Evolutionary conservation across 2,888 invertebrate genomes (phyloP).

Genomic region (Dendrolimus pini): DNA sequence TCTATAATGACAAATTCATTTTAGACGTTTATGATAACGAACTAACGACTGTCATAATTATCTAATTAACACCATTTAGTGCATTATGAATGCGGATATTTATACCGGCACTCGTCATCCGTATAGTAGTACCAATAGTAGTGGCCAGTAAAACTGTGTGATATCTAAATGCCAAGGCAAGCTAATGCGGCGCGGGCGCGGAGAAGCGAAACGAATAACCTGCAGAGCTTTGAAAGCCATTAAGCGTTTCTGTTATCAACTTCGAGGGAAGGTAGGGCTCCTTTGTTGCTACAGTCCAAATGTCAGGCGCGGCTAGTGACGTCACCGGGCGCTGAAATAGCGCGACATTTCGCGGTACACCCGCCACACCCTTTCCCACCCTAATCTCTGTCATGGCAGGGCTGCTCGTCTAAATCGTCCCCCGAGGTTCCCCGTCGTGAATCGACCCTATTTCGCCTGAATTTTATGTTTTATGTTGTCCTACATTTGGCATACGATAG

Average conservation of each 20-base stretch:
- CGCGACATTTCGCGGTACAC: conserved; percentile 65
- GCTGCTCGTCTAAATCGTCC: conserved; percentile 50
- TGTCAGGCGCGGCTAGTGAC: conserved; percentile 72
- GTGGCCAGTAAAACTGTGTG: not conserved
- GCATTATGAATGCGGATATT: not conserved
- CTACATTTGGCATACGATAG: not conserved
- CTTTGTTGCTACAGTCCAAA: conserved; percentile 65
- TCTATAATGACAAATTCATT: not conserved
- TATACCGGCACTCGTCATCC: not conserved
- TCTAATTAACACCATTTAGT: not conserved
- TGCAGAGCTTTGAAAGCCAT: conserved; percentile 52
- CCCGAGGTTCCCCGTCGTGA: conserved; percentile 36
- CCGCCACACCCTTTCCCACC: conserved; percentile 63
- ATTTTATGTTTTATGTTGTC: conserved; percentile 7
- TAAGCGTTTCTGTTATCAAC: conserved; percentile 65
- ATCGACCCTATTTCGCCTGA: conserved; percentile 34
- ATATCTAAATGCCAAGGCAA: conserved; percentile 59
- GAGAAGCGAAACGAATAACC: conserved; percentile 49
- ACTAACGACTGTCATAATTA: not conserved
- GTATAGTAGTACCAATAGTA: not conserved
- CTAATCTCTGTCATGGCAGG: conserved; percentile 62
- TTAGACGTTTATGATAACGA: not conserved
- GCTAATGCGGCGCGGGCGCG: conserved; percentile 30
- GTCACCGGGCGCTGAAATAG: conserved; percentile 62
- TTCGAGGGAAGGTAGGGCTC: conserved; percentile 60